Evolutionary conservation across 2,888 invertebrate genomes (phyloP), one percentile per base, ranked within the genome.

Genomic region (Acheta domesticus): DNA sequence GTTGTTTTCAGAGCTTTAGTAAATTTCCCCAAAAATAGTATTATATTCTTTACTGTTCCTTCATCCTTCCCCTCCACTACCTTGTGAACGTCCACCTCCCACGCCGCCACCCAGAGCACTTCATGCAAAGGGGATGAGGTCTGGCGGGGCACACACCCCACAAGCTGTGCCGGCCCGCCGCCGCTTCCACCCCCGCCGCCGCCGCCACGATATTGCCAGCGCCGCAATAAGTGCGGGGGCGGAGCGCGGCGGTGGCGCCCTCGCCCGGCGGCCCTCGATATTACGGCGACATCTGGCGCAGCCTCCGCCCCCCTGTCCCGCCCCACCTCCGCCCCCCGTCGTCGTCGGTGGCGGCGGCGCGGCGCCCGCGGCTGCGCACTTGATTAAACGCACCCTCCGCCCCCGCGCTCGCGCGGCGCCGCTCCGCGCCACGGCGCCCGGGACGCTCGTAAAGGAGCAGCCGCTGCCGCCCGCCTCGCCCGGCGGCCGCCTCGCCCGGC

Each of bases 161-260:
- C 11, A 78, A 78, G 50, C 73, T 62, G 16, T 21, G 78, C 74
- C 78, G 78, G 20, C 36, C 75, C n/a, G n/a, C 73, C 74, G 78
- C 78, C 62, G 16, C 21, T n/a, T 48, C n/a, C 21, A 19, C 21
- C 50, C 50, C n/a, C 73, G 11, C 78, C 23, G 36, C 36, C 74
- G 74, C 23, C 78, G 36, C 78, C 62, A 48, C 73, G n/a, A 48
- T 74, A 48, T 49, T 36, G 78, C 78, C 20, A 48, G 48, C 75
- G 79, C 75, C 36, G 79, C 50, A 79, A 79, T 79, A 76, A 79
- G 79, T 62, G 62, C 62, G 62, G 62, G 62, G 62, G 62, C 62
- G 62, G 62, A 62, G 62, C 62, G 62, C n/a, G 14, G 62, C 62
- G n/a, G 62, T 5, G 62, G 62, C 62, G 62, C 62, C 14, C 16